Evolutionary conservation across 2,113 vertebrate genomes (phyloP).

Genomic region (Sapayoa aenigma): DNA sequence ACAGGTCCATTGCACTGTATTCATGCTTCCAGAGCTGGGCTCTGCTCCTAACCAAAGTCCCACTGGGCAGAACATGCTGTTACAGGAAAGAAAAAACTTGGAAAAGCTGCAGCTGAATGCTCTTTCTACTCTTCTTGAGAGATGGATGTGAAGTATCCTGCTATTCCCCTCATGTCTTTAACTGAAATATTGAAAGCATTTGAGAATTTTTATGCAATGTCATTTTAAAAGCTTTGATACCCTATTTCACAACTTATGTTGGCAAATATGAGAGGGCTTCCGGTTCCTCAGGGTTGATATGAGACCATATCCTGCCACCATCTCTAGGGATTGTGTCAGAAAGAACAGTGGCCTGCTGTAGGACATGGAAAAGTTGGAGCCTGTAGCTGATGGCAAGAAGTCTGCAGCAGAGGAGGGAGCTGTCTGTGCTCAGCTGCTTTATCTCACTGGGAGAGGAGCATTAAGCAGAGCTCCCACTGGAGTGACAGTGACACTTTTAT

Average conservation of each 20-base stretch:
- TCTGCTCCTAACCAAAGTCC: neutral
- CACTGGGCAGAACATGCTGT: neutral
- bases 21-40: neutral
- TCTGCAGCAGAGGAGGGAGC: neutral
- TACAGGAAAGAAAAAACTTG: neutral
- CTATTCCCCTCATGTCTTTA: neutral
- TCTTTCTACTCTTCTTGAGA: neutral
- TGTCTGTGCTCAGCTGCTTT: neutral
- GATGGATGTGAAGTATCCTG: neutral
- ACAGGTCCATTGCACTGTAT: neutral
- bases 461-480: neutral
- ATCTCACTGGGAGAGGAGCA: neutral
- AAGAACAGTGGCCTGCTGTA: neutral
- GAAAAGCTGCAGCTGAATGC: neutral
- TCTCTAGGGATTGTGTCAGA: neutral
- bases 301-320: rapidly evolving
- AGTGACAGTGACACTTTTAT: neutral
- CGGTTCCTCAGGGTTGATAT: neutral
- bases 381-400: neutral
- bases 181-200: neutral
- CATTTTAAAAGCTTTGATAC: neutral
- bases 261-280: neutral
- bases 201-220: neutral
- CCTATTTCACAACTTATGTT: neutral
- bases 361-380: neutral